Conservation (phyloP, 2,113 vertebrate genomes). For the Hemibagrus wyckioides region DNA sequence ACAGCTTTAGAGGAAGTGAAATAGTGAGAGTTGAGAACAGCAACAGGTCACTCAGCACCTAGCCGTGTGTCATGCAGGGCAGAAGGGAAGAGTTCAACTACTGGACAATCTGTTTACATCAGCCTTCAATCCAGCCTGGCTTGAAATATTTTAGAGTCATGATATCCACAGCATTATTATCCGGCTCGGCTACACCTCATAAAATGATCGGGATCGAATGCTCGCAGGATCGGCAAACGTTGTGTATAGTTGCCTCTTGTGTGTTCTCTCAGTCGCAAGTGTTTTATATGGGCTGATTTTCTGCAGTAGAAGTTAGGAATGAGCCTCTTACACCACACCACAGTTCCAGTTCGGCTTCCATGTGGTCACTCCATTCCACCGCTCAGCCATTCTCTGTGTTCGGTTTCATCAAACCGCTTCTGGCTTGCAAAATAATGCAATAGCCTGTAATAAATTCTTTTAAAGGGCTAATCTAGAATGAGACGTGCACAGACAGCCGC, state of each 20-base stretch:
- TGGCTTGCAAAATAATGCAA: slow-evolving; percentile 68
- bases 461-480: slow-evolving; percentile 45
- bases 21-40: slow-evolving; percentile 69
- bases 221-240: no score
- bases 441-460: slow-evolving; percentile 61
- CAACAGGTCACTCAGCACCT: slow-evolving; percentile 69
- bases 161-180: neutral
- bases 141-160: neutral
- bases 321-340: slow-evolving; percentile 63
- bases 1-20: slow-evolving; percentile 75
- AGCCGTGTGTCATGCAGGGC: slow-evolving; percentile 53
- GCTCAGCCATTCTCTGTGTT: slow-evolving; percentile 58
- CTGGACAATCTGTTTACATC: slow-evolving; percentile 41
- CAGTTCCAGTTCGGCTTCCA: slow-evolving; percentile 70
- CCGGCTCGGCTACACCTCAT: no score
- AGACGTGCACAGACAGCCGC: slow-evolving; percentile 36
- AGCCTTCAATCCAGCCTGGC: slow-evolving; percentile 1
- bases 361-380: slow-evolving; percentile 61
- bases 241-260: neutral
- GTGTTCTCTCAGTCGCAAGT: slow-evolving; percentile 18
- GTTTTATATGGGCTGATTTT: slow-evolving; percentile 56
- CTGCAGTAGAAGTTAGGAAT: slow-evolving; percentile 61
- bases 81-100: slow-evolving; percentile 47
- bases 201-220: neutral
- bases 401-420: slow-evolving; percentile 60